phyloP scores from a whole-genome alignment of 2,797 vertebrate genomes.

The Anas acuta region DNA sequence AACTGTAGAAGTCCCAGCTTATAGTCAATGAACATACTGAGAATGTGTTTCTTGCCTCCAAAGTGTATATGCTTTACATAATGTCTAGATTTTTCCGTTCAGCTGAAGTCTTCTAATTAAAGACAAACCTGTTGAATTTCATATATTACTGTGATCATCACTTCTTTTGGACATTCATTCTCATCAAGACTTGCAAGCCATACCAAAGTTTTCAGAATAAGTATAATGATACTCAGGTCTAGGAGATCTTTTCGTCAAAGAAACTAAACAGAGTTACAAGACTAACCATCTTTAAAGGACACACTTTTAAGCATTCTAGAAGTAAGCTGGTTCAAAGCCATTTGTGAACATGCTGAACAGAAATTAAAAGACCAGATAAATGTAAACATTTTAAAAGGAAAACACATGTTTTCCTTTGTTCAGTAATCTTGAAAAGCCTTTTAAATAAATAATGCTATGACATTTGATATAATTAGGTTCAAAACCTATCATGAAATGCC shows the following conservation, averaged over 20 bases:
- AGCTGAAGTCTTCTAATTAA: background rate
- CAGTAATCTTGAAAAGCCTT: slow-evolving; percentile 60
- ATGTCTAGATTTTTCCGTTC: background rate
- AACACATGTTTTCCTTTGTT: slow-evolving; percentile 23
- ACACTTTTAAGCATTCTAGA: slow-evolving; percentile 21
- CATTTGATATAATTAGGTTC: slow-evolving; percentile 77
- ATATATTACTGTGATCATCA: background rate
- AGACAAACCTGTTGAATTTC: background rate
- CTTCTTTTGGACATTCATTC: background rate
- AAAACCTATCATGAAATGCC: slow-evolving; percentile 72
- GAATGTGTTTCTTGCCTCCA: background rate
- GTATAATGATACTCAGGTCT: background rate
- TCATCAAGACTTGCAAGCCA: background rate
- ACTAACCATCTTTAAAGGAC: slow-evolving; percentile 13
- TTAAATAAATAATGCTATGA: slow-evolving; percentile 73
- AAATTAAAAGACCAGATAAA: slow-evolving; percentile 51
- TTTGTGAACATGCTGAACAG: slow-evolving; percentile 16
- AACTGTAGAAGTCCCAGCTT: background rate
- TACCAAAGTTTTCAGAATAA: background rate
- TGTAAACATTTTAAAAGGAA: slow-evolving; percentile 47
- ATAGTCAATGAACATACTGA: fast-evolving
- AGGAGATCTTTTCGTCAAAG: slow-evolving; percentile 5
- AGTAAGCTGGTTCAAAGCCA: slow-evolving; percentile 10
- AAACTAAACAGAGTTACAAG: background rate
- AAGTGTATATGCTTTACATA: background rate